These are phyloP conservation scores for Xenus cinereus DNA, from an alignment of 2,113 vertebrate species.

Conservation along the genomic window DNA sequence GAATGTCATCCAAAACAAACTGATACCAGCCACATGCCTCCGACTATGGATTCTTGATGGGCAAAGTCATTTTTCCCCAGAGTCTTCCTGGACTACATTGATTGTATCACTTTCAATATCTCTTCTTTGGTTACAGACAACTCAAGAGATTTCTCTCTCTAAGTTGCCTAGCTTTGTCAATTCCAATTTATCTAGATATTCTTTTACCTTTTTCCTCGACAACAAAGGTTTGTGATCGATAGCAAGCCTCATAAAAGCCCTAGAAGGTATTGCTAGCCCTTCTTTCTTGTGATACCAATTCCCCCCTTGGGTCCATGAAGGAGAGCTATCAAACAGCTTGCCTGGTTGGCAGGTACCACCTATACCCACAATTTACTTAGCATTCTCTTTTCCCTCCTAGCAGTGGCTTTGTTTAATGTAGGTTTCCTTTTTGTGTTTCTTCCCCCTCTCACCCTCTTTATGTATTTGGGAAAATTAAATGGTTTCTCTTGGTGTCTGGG, in stretches of 20 bases:
- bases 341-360: background rate
- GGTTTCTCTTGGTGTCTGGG: background rate
- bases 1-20: background rate
- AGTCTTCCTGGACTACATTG: constrained; percentile 42
- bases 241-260: constrained; percentile 35
- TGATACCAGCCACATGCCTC: constrained; percentile 7
- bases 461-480: background rate
- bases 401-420: background rate
- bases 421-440: background rate
- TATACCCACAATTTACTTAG: background rate
- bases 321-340: background rate
- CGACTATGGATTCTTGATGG: constrained; percentile 23
- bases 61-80: constrained; percentile 66
- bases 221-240: constrained; percentile 64
- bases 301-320: background rate
- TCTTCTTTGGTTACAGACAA: constrained; percentile 69
- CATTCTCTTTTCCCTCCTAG: background rate
- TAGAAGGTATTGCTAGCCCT: constrained; percentile 39
- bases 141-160: constrained; percentile 67
- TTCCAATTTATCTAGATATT: constrained; percentile 76
- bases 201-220: constrained; percentile 68
- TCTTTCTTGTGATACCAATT: constrained; percentile 6
- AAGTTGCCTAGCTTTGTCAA: constrained; percentile 75
- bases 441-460: background rate
- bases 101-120: constrained; percentile 74